Evolutionary conservation across 1,140 invertebrate species (phyloP).

Genomic region (Agrypnia vestita): DNA sequence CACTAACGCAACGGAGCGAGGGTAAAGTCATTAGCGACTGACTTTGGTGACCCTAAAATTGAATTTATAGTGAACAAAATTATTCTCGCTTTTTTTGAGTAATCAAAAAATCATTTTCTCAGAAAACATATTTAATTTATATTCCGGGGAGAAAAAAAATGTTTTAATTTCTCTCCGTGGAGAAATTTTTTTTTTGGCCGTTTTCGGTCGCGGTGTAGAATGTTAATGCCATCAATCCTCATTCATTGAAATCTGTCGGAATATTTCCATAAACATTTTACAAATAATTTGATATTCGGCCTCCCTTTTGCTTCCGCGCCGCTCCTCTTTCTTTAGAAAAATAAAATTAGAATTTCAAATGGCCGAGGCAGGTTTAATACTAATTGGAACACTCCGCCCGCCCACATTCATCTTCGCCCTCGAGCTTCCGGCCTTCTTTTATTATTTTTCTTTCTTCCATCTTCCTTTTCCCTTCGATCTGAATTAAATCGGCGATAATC

Average conservation of each 20-base stretch:
- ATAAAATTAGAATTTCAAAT: constrained; percentile 22
- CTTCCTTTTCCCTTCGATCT: background rate
- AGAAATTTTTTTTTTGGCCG: no score
- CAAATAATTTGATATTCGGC: background rate
- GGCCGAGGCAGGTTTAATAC: background rate
- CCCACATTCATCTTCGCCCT: background rate
- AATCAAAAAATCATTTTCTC: background rate
- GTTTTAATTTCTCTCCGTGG: no score
- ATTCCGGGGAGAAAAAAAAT: background rate
- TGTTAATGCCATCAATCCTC: no score
- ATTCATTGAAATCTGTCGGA: no score
- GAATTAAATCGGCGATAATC: background rate
- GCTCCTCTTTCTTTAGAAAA: background rate
- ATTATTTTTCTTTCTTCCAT: background rate
- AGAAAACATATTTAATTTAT: background rate
- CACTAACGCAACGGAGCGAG: no score
- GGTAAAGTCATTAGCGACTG: no score
- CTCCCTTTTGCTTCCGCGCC: background rate
- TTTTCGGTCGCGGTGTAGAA: no score
- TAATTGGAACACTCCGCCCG: constrained; percentile 3
- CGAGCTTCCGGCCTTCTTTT: background rate
- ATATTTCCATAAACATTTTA: no score
- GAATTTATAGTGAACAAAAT: background rate
- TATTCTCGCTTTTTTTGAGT: background rate
- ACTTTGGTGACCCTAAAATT: background rate